Percentiles rank a stretch among this genome's conserved stretches.
These are phyloP conservation scores for Petrolisthes manimaculis DNA, from an alignment of 2,888 invertebrate genomes.

Conservation along the genomic window DNA sequence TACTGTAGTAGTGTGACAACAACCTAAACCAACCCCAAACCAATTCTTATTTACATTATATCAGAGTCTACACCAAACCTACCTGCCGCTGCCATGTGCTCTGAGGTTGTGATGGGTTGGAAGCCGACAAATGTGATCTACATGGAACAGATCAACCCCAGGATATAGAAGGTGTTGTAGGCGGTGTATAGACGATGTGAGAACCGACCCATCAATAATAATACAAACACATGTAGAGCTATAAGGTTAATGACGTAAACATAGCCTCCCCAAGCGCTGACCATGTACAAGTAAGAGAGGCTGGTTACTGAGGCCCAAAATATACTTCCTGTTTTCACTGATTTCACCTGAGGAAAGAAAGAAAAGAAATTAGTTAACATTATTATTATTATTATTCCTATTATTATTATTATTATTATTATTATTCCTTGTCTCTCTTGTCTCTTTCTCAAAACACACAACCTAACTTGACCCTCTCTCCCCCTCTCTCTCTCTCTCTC, in stretches of 20 bases:
- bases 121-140: slow-evolving; percentile 87
- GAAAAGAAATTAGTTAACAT: too few relatives aligned
- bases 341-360: slow-evolving; percentile 75
- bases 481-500: too few relatives aligned
- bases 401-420: too few relatives aligned
- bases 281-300: slow-evolving; percentile 99
- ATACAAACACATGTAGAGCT: slow-evolving; percentile 94
- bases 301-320: slow-evolving; percentile 96
- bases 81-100: slow-evolving; percentile 99
- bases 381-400: too few relatives aligned
- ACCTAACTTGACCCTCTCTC: too few relatives aligned
- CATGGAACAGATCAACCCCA: slow-evolving; percentile 96
- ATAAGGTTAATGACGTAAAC: slow-evolving; percentile 99
- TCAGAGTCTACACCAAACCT: slow-evolving; percentile 64
- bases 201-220: slow-evolving; percentile 85
- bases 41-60: too few relatives aligned
- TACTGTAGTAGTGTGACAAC: too few relatives aligned
- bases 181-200: slow-evolving; percentile 93
- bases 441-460: too few relatives aligned
- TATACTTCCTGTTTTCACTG: slow-evolving; percentile 96
- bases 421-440: too few relatives aligned
- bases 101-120: slow-evolving; percentile 98
- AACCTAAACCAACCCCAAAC: too few relatives aligned
- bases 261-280: slow-evolving; percentile 99
- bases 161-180: slow-evolving; percentile 73